Evolutionary conservation across 2,797 vertebrate species (phyloP).

Genomic region (Monodelphis domestica): DNA sequence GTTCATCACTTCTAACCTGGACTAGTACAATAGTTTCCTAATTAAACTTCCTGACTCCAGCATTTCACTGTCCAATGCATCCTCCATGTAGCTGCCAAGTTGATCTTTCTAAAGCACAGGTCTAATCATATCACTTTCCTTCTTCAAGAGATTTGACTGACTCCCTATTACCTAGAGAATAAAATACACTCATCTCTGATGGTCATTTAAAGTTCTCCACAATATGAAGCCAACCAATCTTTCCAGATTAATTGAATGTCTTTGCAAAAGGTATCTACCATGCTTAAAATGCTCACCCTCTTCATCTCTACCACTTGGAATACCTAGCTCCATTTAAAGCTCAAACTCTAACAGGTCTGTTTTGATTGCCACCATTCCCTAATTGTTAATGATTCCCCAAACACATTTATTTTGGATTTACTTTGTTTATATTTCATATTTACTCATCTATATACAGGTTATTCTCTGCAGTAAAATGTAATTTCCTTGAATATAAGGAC

Average conservation of each 20-base stretch:
- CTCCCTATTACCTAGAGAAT: not conserved
- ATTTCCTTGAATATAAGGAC: not conserved
- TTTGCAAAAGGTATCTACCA: not conserved
- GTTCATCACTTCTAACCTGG: not conserved
- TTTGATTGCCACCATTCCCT: not conserved
- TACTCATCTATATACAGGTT: not conserved
- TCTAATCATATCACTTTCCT: not conserved
- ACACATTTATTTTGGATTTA: not conserved
- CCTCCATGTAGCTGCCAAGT: not conserved
- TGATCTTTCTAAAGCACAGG: not conserved
- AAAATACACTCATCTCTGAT: not conserved
- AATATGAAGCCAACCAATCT: not conserved
- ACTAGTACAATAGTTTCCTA: not conserved
- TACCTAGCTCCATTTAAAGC: not conserved
- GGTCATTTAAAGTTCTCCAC: not conserved
- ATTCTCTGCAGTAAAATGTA: not conserved
- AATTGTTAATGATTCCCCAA: not conserved
- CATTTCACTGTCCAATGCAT: not conserved
- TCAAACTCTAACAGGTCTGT: not conserved
- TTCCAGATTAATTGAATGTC: not conserved
- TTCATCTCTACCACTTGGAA: not conserved
- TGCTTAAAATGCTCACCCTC: not conserved
- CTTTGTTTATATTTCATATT: not conserved
- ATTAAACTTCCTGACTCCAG: not conserved
- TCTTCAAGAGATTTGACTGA: not conserved